phyloP scores from a whole-genome alignment of 2,888 invertebrate species.

The Agrilus biguttatus region DNA sequence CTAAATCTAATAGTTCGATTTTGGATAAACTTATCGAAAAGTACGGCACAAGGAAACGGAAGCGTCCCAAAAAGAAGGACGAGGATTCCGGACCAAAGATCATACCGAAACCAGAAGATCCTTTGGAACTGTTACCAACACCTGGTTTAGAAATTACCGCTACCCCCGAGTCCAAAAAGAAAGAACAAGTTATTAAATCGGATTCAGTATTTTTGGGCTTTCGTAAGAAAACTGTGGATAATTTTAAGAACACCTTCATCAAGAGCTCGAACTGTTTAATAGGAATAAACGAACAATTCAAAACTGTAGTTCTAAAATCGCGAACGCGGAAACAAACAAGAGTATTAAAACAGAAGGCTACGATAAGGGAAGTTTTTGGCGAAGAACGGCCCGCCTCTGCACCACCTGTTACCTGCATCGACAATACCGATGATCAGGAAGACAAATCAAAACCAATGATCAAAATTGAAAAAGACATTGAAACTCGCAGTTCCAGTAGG shows the following conservation, averaged over 20 bases:
- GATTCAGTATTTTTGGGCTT: constrained; percentile 49
- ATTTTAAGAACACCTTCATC: constrained; percentile 50
- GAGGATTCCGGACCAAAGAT: constrained; percentile 41
- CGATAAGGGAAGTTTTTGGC: constrained; percentile 72
- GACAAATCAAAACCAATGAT: constrained; percentile 30
- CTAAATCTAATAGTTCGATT: constrained; percentile 41
- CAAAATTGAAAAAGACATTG: constrained; percentile 29
- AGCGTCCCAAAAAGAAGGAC: constrained; percentile 39
- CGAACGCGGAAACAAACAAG: constrained; percentile 63
- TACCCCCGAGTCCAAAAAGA: constrained; percentile 27
- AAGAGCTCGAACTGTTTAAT: constrained; percentile 43
- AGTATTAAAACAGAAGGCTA: constrained; percentile 56
- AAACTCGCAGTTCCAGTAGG: constrained; percentile 6
- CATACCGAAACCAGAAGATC: constrained; percentile 40
- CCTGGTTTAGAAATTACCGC: constrained; percentile 42
- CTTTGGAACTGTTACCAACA: constrained; percentile 45
- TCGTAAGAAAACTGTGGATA: constrained; percentile 52
- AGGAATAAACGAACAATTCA: constrained; percentile 46
- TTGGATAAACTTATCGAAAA: constrained; percentile 52
- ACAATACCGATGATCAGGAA: constrained; percentile 21
- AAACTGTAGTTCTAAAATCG: constrained; percentile 56
- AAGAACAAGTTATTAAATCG: constrained; percentile 30
- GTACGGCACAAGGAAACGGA: constrained; percentile 44
- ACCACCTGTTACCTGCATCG: constrained; percentile 52
- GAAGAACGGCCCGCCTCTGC: constrained; percentile 70